Conservation (phyloP, 2,888 invertebrate genomes). For the Trichogramma evanescens region DNA sequence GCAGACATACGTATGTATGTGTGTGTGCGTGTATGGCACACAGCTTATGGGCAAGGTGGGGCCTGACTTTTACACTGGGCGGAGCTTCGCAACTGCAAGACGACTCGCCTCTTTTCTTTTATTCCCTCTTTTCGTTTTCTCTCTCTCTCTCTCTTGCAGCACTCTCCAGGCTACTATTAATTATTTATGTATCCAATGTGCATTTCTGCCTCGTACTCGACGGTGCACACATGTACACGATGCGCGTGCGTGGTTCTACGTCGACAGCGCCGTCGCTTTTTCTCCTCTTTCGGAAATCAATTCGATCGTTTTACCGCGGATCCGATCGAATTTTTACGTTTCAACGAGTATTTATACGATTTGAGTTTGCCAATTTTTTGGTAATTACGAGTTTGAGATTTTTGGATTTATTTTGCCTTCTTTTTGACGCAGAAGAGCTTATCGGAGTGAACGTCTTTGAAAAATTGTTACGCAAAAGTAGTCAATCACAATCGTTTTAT, state of each 20-base stretch:
- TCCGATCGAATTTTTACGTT: conserved; percentile 42
- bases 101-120: conserved; percentile 34
- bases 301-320: conserved; percentile 42
- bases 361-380: no score
- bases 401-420: no score
- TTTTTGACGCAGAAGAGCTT: no score
- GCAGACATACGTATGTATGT: no score
- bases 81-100: conserved; percentile 37
- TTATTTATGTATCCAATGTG: conserved; percentile 42
- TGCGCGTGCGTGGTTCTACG: conserved; percentile 27
- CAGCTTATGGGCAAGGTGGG: conserved; percentile 38
- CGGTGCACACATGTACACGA: conserved; percentile 8
- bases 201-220: conserved; percentile 27
- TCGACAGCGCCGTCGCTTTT: conserved; percentile 21
- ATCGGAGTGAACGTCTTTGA: no score
- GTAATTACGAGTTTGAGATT: no score
- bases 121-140: neutral
- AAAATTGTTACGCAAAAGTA: no score
- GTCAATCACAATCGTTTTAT: no score
- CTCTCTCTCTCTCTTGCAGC: neutral
- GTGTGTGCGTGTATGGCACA: no score
- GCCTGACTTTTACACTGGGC: conserved; percentile 44
- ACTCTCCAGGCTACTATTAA: conserved; percentile 40
- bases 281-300: conserved; percentile 22
- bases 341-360: no score